These are phyloP conservation scores for Triplophysa yarkandensis DNA, from an alignment of 2,797 vertebrate genomes.

Conservation along the genomic window DNA sequence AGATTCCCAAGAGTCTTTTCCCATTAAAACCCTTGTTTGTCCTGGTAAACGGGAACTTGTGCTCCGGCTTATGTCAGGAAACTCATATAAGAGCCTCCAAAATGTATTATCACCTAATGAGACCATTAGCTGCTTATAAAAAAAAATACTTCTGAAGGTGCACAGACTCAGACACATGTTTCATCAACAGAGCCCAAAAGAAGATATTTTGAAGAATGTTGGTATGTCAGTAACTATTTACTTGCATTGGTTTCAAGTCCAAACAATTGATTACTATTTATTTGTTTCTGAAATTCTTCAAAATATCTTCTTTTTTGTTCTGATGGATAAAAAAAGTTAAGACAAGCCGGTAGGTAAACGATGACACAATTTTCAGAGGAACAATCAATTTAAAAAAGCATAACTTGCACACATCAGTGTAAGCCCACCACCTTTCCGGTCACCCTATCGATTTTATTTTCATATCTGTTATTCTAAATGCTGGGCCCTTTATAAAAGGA, in stretches of 20 bases:
- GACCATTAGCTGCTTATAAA: not conserved
- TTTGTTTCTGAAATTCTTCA: no score
- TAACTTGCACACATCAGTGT: not conserved
- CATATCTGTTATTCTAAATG: conserved; percentile 14
- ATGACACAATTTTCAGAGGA: no score
- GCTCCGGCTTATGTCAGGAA: conserved; percentile 43
- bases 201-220: no score
- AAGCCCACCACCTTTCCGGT: conserved; percentile 7
- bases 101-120: not conserved
- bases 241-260: no score
- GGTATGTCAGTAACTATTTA: no score
- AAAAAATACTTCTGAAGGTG: not conserved
- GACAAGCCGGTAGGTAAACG: no score
- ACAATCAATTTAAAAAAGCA: no score
- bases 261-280: no score
- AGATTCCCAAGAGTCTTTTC: conserved; percentile 9
- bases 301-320: no score
- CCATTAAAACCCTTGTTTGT: conserved; percentile 57
- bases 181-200: no score
- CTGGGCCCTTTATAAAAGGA: conserved; percentile 8
- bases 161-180: not conserved
- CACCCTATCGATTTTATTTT: conserved; percentile 2
- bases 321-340: no score
- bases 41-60: conserved; percentile 44
- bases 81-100: conserved; percentile 38